Base-by-base conservation (phyloP, 2,113 vertebrate genomes). In the Hippocampus zosterae region DNA sequence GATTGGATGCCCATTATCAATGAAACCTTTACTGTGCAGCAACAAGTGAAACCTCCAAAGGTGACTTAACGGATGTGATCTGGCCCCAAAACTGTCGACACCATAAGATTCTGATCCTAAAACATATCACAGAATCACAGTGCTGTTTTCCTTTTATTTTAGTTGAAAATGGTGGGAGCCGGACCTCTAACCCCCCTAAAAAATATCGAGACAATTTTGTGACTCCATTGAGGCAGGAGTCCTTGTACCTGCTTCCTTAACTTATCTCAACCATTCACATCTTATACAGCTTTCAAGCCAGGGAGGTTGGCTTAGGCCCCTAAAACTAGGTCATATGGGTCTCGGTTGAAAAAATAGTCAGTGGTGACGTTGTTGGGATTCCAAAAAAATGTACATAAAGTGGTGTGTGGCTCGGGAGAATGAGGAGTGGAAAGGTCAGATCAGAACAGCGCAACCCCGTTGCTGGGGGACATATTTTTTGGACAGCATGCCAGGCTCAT, bases 241-340 rank as follows among this genome's bases (percentile, higher is more conserved):
- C 40, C 50, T n/a, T 70, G 72, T 74, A 75, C 77, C 72, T 81
- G 76, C 75, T 73, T 80, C 66, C 77, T 88, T 90, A 90, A 85
- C 87, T 81, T 84, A 87, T 85, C 80, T 84, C 80, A 82, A 86
- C 81, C 81, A 82, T 85, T 67, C 84, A 85, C 77, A 81, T 79
- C 83, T 83, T 76, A 81, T 73, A 81, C 83, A 64, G 87, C 74
- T 82, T 83, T 81, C 77, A 66, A 80, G 70, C 72, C 50, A 33
- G 75, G 70, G 74, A 84, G 81, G 81, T 84, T 76, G 74, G 80
- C 74, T 84, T 81, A 74, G 75, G 76, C 74, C 84, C 77, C 81
- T 57, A 69, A 81, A 90, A 90, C 70, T 90, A 84, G 89, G 88
- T 88, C 87, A 85, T 70, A 56, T 71, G 83, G 81, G 81, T 87